A percentile compares a stretch with the other conserved stretches of the same genome.
Evolutionary conservation across 2,888 invertebrate genomes (phyloP).

Genomic region (Leucophenga montana): DNA sequence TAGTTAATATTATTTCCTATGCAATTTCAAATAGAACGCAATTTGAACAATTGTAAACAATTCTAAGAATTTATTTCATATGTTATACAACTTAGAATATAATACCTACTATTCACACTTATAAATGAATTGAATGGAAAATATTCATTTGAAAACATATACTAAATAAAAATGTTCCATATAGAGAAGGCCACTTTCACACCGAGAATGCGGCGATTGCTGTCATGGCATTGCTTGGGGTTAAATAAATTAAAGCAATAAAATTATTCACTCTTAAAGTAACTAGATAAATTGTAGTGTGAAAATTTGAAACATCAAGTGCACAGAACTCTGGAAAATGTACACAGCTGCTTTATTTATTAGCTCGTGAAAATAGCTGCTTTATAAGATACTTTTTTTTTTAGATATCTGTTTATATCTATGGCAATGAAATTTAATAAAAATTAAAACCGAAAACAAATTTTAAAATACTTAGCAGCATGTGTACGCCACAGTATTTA

Average conservation of each 20-base stretch:
- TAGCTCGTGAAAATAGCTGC: constrained; percentile 23
- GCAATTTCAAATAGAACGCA: constrained; percentile 34
- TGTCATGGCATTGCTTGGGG: constrained; percentile 47
- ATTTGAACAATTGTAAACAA: constrained; percentile 30
- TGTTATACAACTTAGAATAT: constrained; percentile 55
- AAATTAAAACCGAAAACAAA: constrained; percentile 32
- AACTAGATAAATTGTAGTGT: constrained; percentile 34
- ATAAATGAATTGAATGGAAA: constrained; percentile 46
- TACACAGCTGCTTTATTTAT: background rate
- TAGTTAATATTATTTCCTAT: background rate
- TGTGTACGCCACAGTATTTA: constrained; percentile 32
- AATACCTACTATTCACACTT: constrained; percentile 51
- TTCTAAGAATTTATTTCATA: constrained; percentile 9
- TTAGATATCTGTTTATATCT: background rate
- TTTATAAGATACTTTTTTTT: background rate
- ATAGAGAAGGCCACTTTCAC: constrained; percentile 46
- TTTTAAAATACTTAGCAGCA: constrained; percentile 7
- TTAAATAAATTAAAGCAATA: constrained; percentile 43
- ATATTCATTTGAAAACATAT: constrained; percentile 18
- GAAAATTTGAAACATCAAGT: constrained; percentile 5
- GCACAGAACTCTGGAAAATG: background rate
- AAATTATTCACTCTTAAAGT: constrained; percentile 12
- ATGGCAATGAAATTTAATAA: constrained; percentile 19
- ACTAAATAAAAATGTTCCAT: background rate
- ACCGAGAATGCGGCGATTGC: constrained; percentile 37